Percentiles rank a stretch among this genome's conserved stretches.
Evolutionary conservation across 2,113 vertebrate species (phyloP).

Genomic region (Cettia cetti): DNA sequence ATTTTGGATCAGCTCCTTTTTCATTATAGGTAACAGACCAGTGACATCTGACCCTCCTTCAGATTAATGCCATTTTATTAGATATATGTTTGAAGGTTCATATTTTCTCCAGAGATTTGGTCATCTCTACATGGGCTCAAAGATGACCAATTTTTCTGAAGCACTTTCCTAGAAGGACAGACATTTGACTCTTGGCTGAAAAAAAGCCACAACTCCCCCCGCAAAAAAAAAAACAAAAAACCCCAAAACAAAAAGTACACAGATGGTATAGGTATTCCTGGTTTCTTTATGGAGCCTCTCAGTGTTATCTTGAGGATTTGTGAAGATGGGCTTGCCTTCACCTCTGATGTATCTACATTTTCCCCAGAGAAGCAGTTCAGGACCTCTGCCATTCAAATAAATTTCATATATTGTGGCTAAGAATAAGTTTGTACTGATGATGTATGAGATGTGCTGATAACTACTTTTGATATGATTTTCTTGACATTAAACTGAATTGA

Average conservation of each 20-base stretch:
- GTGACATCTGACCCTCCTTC: neutral
- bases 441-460: neutral
- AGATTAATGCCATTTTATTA: neutral
- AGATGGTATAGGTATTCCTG: neutral
- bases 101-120: neutral
- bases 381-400: neutral
- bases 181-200: neutral
- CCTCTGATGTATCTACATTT: neutral
- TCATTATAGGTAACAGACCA: neutral
- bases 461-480: neutral
- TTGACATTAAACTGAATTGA: neutral
- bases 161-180: neutral
- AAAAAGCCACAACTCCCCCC: fast-evolving
- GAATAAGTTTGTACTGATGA: neutral
- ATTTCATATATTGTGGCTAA: neutral
- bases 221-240: neutral
- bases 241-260: neutral
- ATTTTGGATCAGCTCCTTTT: neutral
- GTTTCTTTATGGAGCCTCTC: neutral
- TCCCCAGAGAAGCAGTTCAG: neutral
- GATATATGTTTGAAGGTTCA: neutral
- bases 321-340: neutral
- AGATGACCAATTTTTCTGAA: neutral
- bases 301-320: neutral
- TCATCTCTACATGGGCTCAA: neutral